Evolutionary conservation across 2,113 vertebrate species (phyloP), one percentile per base, ranked within the genome.

Genomic region (Sebastes fasciatus): DNA sequence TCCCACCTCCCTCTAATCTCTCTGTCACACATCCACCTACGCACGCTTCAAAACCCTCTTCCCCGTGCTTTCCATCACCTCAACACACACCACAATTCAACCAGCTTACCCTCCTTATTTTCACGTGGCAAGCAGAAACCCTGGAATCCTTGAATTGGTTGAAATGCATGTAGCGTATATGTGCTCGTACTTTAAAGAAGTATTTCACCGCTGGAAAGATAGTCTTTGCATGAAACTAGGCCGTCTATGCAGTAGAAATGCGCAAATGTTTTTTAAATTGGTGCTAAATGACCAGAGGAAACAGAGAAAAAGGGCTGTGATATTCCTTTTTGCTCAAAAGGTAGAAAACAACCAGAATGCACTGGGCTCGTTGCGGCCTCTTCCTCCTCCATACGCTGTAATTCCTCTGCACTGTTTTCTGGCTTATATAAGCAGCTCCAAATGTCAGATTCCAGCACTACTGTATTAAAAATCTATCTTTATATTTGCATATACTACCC

Each of bases 1-100:
- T 77, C 74, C 88, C 91, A 87, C 87, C 88, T 86, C 82, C 79
- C 79, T 49, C 78, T 80, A 54, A 71, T 77, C 73, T 63, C 57
- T 42, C 63, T 23, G 16, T 63, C 72, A 76, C 60, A 34, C 60
- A 57, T 8, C 26, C 34, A 51, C 51, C 26, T 48, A 61, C 5
- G 4, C 60, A 52, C 45, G 40, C 19, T 82, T 49, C 14, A 65
- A 34, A 34, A n/a, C 45, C 8, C 21, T 60, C n/a, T n/a, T 9
- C 49, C 43, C 8, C 1, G 1, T 45, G 63, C 54, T 74, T 46
- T 62, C 40, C 21, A 42, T 13, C 45, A 45, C 40, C 51, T 54
- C 14, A 71, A 9, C 48, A 51, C 5, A 46, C 42, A 49, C 13
- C 54, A 49, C 34, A 6, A 51, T 40, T 17, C 10, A 74, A 21